Percentiles rank a stretch among this genome's conserved stretches.
Evolutionary conservation across 2,113 vertebrate species (phyloP).

Genomic region (Oxyruncus cristatus): DNA sequence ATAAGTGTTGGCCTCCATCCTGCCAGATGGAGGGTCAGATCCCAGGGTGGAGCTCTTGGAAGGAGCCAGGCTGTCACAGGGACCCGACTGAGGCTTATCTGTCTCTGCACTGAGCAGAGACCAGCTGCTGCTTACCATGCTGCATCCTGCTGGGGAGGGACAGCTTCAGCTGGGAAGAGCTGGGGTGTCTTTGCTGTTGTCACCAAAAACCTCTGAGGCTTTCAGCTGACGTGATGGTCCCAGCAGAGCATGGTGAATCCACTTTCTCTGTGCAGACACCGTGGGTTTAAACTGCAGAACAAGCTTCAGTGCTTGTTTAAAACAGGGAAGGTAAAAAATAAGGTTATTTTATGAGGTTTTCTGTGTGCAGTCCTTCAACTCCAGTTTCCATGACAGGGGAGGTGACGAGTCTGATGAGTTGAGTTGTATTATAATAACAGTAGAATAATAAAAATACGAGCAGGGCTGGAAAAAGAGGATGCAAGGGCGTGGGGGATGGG

Average conservation of each 20-base stretch:
- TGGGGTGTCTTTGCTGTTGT: neutral
- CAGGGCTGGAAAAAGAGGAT: neutral
- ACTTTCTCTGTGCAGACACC: neutral
- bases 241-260: neutral
- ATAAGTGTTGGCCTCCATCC: neutral
- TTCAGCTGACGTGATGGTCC: fast-evolving
- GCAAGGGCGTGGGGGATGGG: neutral
- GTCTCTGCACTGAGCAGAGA: neutral
- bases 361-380: neutral
- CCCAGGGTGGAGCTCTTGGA: neutral
- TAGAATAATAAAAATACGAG: neutral
- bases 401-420: neutral
- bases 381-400: neutral
- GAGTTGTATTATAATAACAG: neutral
- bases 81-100: neutral
- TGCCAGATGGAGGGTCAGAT: fast-evolving
- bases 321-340: neutral
- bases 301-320: neutral
- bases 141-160: neutral
- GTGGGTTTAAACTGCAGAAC: neutral
- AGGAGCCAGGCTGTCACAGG: fast-evolving
- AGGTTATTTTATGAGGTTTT: neutral
- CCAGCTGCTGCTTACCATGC: fast-evolving
- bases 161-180: too few species aligned
- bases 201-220: neutral